Evolutionary conservation across 2,797 vertebrate species (phyloP).

Genomic region (Siniperca undulata): DNA sequence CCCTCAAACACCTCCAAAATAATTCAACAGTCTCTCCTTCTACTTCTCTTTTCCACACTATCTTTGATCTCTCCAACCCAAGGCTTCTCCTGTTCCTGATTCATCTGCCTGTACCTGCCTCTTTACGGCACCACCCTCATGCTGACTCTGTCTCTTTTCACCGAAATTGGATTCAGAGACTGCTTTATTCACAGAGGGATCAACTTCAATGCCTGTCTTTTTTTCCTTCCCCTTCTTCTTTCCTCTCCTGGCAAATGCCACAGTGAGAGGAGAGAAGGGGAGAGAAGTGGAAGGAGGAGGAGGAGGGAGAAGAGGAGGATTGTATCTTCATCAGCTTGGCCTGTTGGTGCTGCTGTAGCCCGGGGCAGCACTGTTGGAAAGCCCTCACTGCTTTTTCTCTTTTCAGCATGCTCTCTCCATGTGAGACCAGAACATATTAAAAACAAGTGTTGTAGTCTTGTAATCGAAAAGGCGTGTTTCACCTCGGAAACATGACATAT

Average conservation of each 20-base stretch:
- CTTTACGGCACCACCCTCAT: slow-evolving; percentile 44
- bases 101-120: slow-evolving; percentile 57
- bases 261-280: slow-evolving; percentile 21
- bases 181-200: slow-evolving; percentile 66
- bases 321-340: slow-evolving; percentile 47
- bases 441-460: neutral
- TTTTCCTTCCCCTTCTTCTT: slow-evolving; percentile 13
- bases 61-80: slow-evolving; percentile 71
- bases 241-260: slow-evolving; percentile 55
- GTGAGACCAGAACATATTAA: neutral
- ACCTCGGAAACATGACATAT: neutral
- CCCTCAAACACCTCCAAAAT: slow-evolving; percentile 67
- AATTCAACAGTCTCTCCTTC: slow-evolving; percentile 60
- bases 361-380: slow-evolving; percentile 8
- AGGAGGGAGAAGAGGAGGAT: slow-evolving; percentile 21
- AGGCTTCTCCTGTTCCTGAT: slow-evolving; percentile 60
- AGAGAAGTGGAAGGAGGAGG: neutral
- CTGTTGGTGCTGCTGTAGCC: neutral
- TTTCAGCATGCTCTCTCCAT: neutral
- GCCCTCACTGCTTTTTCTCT: neutral
- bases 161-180: slow-evolving; percentile 62
- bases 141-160: slow-evolving; percentile 68
- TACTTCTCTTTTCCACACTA: slow-evolving; percentile 42
- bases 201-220: slow-evolving; percentile 51
- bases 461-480: neutral